Evolutionary conservation across 2,113 vertebrate species (phyloP).

Genomic region (Cettia cetti): DNA sequence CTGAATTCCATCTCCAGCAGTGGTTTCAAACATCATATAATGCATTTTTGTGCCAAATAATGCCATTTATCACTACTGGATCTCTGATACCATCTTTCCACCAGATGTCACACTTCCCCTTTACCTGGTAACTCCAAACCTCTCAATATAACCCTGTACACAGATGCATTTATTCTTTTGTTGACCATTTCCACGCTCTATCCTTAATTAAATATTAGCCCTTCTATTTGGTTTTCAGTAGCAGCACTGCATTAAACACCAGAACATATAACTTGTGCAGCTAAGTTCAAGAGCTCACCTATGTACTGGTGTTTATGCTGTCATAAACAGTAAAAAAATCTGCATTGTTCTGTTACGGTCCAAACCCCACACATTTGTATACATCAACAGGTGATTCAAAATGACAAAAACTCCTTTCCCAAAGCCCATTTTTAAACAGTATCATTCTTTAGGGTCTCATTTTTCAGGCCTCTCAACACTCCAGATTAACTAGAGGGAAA

Average conservation of each 20-base stretch:
- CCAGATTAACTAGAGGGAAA: background rate
- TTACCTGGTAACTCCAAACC: background rate
- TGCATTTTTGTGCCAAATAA: background rate
- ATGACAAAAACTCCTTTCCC: background rate
- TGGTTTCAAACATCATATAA: background rate
- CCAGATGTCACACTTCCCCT: constrained; percentile 63
- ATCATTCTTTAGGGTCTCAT: background rate
- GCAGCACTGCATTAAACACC: background rate
- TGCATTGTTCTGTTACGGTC: background rate
- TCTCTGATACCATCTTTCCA: constrained; percentile 43
- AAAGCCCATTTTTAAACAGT: background rate
- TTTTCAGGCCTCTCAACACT: background rate
- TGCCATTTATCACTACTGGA: background rate
- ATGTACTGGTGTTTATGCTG: rapidly evolving
- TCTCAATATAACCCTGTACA: background rate
- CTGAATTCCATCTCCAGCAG: background rate
- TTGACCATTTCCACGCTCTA: background rate
- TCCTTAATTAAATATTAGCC: background rate
- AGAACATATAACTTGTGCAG: background rate
- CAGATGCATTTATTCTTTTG: background rate
- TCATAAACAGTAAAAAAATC: background rate
- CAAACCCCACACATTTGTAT: background rate
- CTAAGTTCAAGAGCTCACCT: background rate
- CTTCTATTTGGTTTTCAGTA: background rate
- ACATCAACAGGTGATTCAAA: background rate